Conservation (phyloP, 2,113 vertebrate genomes). For the Climacteris rufus region DNA sequence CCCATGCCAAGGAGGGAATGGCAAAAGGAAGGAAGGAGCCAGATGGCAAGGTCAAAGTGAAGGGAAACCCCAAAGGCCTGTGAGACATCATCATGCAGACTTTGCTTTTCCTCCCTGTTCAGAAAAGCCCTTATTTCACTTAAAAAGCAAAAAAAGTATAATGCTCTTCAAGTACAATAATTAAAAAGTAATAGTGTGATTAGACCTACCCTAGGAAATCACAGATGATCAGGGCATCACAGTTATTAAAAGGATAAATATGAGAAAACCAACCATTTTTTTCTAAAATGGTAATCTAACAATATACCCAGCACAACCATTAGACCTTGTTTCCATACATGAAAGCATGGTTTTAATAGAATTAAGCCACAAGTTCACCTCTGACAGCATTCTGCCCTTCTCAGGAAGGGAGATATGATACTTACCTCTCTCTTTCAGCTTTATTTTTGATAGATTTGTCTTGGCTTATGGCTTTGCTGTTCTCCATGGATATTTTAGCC, state of each 20-base stretch:
- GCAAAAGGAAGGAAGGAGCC: not conserved
- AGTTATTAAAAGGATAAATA: not conserved
- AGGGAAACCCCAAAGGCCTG: not conserved
- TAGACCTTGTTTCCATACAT: not conserved
- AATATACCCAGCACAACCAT: not conserved
- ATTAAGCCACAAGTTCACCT: not conserved
- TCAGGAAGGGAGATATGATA: not conserved
- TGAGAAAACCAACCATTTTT: not conserved
- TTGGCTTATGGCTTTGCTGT: conserved; percentile 98
- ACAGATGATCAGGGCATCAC: not conserved
- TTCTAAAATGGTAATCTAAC: not conserved
- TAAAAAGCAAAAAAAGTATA: not conserved
- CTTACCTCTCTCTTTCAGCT: conserved; percentile 94
- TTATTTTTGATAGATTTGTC: conserved; percentile 99
- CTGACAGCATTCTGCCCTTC: not conserved
- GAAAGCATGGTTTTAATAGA: not conserved
- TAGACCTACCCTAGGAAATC: not conserved
- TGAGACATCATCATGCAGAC: not conserved
- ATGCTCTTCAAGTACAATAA: not conserved
- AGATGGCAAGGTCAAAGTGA: not conserved
- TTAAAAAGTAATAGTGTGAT: not conserved
- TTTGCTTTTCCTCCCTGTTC: not conserved
- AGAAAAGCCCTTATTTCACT: not conserved
- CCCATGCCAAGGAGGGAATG: not conserved
- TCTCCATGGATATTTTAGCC: conserved; percentile 98